Evolutionary conservation across 1,140 invertebrate species (phyloP).

Genomic region (Ephestia elutella): DNA sequence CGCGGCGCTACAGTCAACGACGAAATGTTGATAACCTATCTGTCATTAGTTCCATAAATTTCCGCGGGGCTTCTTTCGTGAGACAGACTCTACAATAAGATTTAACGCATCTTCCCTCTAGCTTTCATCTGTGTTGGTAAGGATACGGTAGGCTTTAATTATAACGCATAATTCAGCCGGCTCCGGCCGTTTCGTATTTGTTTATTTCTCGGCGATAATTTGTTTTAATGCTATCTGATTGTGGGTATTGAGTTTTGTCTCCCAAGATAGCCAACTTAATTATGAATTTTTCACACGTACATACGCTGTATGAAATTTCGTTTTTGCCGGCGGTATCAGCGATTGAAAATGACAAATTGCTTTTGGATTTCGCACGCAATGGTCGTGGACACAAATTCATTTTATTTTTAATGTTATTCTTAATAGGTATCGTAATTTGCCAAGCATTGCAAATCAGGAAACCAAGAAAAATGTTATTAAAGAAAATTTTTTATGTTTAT

Average conservation of each 20-base stretch:
- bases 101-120: not conserved
- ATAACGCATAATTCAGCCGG: not conserved
- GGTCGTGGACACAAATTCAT: not conserved
- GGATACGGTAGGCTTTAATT: not conserved
- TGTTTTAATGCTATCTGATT: not conserved
- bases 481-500: too few species aligned
- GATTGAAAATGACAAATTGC: constrained; percentile 3
- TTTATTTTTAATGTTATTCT: not conserved
- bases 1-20: too few species aligned
- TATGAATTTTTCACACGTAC: constrained; percentile 4
- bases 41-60: too few species aligned
- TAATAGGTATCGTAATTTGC: not conserved
- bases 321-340: not conserved
- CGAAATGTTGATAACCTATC: too few species aligned
- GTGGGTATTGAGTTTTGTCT: not conserved
- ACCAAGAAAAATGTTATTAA: too few species aligned
- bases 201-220: not conserved
- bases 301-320: not conserved
- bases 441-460: not conserved
- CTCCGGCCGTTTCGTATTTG: not conserved
- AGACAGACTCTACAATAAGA: too few species aligned
- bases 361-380: not conserved
- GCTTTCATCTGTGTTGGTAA: not conserved
- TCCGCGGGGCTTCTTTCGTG: too few species aligned
- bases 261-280: not conserved